Conservation (phyloP, 2,888 invertebrate genomes). For the Eupelmus urozonus region DNA sequence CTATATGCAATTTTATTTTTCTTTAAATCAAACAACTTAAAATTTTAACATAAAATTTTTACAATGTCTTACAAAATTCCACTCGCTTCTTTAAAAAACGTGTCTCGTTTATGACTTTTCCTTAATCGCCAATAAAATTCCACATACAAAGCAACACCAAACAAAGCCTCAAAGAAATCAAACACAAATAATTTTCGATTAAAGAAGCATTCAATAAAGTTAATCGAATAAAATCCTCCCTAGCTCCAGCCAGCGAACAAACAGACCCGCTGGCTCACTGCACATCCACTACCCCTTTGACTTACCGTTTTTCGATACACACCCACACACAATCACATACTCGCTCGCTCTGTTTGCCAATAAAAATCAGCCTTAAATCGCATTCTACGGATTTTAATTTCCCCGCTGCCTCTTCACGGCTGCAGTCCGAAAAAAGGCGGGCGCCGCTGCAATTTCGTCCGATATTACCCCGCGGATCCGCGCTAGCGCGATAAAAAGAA, state of each 20-base stretch:
- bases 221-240: slow-evolving; percentile 11
- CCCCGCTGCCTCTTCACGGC: not conserved
- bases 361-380: slow-evolving; percentile 33
- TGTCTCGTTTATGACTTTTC: too few relatives aligned
- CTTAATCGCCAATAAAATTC: too few relatives aligned
- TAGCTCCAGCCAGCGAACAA: not conserved
- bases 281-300: slow-evolving; percentile 6
- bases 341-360: slow-evolving; percentile 19
- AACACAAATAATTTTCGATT: not conserved
- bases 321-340: not conserved
- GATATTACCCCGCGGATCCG: slow-evolving; percentile 1
- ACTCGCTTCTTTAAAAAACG: too few relatives aligned
- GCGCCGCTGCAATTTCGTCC: slow-evolving; percentile 11
- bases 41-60: too few relatives aligned
- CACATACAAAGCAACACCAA: too few relatives aligned
- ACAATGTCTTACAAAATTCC: too few relatives aligned
- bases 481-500: not conserved
- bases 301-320: slow-evolving; percentile 14
- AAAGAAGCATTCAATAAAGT: not conserved
- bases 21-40: too few relatives aligned
- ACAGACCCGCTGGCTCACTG: not conserved
- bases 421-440: not conserved
- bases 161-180: too few relatives aligned
- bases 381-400: slow-evolving; percentile 35
- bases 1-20: too few relatives aligned